Conservation (phyloP, 2,797 vertebrate species). For the Vultur gryphus region DNA sequence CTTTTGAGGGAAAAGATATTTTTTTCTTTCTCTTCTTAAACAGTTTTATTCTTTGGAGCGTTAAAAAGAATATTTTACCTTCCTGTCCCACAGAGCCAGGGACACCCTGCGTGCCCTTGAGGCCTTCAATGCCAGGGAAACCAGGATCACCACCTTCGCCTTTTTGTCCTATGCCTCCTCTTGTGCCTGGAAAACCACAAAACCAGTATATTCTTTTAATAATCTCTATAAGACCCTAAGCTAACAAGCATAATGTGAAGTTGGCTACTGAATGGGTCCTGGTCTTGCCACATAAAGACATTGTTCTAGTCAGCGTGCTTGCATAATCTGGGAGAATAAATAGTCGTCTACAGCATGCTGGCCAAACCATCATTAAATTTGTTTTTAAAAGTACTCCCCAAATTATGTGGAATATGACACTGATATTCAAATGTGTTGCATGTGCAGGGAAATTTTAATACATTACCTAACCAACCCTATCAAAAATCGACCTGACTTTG, state of each 20-base stretch:
- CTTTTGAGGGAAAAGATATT: neutral
- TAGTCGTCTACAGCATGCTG: neutral
- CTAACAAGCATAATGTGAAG: neutral
- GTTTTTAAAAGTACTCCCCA: neutral
- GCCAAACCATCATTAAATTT: neutral
- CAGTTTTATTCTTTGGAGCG: neutral
- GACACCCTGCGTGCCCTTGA: constrained; percentile 78
- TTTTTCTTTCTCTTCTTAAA: neutral
- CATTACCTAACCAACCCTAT: neutral
- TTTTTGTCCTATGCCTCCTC: constrained; percentile 69
- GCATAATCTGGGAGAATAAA: neutral
- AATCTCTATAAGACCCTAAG: neutral
- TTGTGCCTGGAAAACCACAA: constrained; percentile 67
- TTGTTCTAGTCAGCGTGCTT: neutral
- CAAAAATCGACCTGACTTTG: neutral
- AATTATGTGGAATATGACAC: neutral
- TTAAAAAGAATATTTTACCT: constrained; percentile 69
- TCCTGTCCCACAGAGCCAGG: constrained; percentile 80
- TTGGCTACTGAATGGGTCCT: neutral
- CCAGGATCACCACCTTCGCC: constrained; percentile 69
- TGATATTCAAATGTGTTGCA: neutral
- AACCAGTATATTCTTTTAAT: neutral
- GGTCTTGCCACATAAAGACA: neutral
- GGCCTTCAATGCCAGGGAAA: constrained; percentile 70
- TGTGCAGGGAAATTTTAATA: neutral